Conservation (phyloP, 2,113 vertebrate species). For the Dicrurus megarhynchus region DNA sequence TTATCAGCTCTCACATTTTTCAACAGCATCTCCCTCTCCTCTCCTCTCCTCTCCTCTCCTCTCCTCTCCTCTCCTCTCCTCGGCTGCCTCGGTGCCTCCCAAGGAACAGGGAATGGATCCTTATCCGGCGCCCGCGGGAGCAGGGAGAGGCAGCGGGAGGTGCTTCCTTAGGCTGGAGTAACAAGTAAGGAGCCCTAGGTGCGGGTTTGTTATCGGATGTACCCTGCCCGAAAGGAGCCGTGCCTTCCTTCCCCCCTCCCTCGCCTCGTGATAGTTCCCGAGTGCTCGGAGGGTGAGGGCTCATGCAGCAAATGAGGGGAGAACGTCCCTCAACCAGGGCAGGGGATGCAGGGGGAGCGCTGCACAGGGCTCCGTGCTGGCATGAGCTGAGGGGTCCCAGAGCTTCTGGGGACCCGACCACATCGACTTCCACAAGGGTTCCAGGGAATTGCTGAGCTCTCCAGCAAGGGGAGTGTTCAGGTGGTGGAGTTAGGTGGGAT, state of each 20-base stretch:
- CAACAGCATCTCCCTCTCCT: not conserved
- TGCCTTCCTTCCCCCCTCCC: not conserved
- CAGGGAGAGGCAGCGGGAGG: not conserved
- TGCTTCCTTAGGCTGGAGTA: not conserved
- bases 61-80: not conserved
- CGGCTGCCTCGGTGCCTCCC: not conserved
- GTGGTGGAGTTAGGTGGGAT: not conserved
- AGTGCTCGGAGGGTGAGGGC: not conserved
- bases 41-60: no score
- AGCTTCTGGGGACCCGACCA: not conserved
- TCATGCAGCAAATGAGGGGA: not conserved
- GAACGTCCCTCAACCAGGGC: not conserved
- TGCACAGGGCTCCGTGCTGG: rapidly evolving
- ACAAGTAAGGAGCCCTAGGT: not conserved
- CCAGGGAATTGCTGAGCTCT: not conserved
- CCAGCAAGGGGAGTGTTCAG: not conserved
- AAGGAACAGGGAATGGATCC: not conserved
- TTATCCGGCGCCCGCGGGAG: not conserved
- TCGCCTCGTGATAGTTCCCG: not conserved
- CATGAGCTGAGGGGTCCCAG: not conserved
- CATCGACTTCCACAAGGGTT: not conserved
- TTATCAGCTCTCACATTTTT: not conserved
- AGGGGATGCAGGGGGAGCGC: not conserved
- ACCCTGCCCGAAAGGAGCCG: not conserved
- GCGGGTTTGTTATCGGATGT: not conserved